These are phyloP conservation scores for Potamilus streckersoni DNA, from an alignment of 1,140 invertebrate species.

Conservation along the genomic window DNA sequence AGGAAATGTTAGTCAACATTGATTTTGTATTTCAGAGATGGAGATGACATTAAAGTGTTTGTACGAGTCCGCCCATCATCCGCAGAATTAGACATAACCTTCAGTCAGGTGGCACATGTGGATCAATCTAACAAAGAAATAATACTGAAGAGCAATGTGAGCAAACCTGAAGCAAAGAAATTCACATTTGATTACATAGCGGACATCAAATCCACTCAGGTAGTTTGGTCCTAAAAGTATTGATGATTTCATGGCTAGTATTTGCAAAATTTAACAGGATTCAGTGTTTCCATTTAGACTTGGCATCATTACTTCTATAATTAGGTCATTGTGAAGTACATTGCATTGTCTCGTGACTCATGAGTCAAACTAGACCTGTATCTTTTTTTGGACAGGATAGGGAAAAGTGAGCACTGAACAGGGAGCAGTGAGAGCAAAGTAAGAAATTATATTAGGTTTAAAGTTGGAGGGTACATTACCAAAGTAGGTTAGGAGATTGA, in stretches of 20 bases:
- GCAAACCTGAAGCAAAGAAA: slow-evolving; percentile 47
- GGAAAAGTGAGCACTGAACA: too few species aligned
- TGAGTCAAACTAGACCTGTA: too few species aligned
- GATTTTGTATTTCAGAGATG: slow-evolving; percentile 39
- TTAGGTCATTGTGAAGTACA: too few species aligned
- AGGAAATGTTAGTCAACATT: neutral
- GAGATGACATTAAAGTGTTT: slow-evolving; percentile 63
- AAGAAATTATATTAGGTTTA: too few species aligned
- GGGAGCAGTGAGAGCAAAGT: too few species aligned
- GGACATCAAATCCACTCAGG: slow-evolving; percentile 58
- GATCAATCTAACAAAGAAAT: slow-evolving; percentile 44
- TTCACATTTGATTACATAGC: slow-evolving; percentile 64
- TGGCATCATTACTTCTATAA: too few species aligned
- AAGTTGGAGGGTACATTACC: too few species aligned
- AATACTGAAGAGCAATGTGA: slow-evolving; percentile 47
- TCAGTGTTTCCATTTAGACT: neutral
- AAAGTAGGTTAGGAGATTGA: too few species aligned
- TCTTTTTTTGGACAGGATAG: too few species aligned
- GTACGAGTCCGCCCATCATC: slow-evolving; percentile 59
- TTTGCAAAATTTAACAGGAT: too few species aligned
- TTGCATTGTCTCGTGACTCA: too few species aligned
- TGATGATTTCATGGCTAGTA: slow-evolving; percentile 14
- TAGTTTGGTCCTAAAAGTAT: slow-evolving; percentile 44
- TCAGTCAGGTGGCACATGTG: slow-evolving; percentile 42
- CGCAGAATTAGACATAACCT: slow-evolving; percentile 29